phyloP scores from a whole-genome alignment of 2,797 vertebrate species.

The Karalla daura region DNA sequence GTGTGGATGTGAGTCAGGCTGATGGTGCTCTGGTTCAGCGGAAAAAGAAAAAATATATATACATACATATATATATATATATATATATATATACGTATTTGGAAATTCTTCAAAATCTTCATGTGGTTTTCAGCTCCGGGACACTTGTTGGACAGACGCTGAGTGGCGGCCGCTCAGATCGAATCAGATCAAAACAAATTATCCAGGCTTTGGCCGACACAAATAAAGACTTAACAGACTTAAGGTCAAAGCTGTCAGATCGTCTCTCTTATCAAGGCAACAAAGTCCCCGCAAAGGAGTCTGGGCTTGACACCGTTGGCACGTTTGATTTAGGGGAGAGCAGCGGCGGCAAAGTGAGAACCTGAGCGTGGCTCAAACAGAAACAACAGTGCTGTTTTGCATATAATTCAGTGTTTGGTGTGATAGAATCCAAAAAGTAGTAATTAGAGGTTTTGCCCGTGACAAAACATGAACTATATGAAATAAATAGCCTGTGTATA shows the following conservation, averaged over 20 bases:
- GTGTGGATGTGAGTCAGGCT: slow-evolving; percentile 1
- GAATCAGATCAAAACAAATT: slow-evolving; percentile 46
- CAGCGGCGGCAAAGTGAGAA: neutral
- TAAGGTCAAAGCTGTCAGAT: slow-evolving; percentile 54
- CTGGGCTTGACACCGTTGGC: slow-evolving; percentile 14
- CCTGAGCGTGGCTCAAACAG: neutral
- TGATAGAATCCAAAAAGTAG: slow-evolving; percentile 44
- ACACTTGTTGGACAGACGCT: slow-evolving; percentile 21
- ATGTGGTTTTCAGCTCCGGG: slow-evolving; percentile 36
- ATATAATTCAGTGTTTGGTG: slow-evolving; percentile 62
- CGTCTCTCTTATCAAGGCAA: slow-evolving; percentile 37
- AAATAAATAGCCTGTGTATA: slow-evolving; percentile 64
- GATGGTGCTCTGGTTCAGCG: neutral
- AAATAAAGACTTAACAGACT: slow-evolving; percentile 50
- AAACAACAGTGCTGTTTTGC: slow-evolving; percentile 10
- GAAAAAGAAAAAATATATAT: too few relatives aligned
- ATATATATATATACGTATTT: too few relatives aligned
- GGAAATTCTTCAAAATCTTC: neutral
- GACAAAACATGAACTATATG: slow-evolving; percentile 48
- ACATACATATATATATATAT: too few relatives aligned
- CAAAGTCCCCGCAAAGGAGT: slow-evolving; percentile 23
- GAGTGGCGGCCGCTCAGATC: slow-evolving; percentile 28
- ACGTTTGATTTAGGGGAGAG: slow-evolving; percentile 28
- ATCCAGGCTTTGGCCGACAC: slow-evolving; percentile 44
- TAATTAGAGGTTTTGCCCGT: slow-evolving; percentile 34